A percentile compares a stretch with the other conserved stretches of the same genome.
These are phyloP conservation scores for Pseudoips prasinana DNA, from an alignment of 2,888 invertebrate genomes.

Conservation along the genomic window DNA sequence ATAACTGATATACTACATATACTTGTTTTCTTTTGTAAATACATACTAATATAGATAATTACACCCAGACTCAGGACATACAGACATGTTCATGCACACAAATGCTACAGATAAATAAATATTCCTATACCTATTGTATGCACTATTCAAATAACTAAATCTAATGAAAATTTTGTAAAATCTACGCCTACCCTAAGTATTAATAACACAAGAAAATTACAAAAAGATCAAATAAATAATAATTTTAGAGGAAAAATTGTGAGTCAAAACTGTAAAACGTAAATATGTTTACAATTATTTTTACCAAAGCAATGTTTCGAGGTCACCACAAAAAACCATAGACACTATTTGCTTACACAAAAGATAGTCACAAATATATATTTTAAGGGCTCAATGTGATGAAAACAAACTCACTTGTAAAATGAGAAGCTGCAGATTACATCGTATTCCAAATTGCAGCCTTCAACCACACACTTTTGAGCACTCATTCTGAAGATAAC, in stretches of 20 bases:
- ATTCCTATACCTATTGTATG: too few relatives aligned
- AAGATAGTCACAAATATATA: conserved; percentile 13
- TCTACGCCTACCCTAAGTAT: too few relatives aligned
- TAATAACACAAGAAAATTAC: too few relatives aligned
- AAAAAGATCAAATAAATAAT: conserved; percentile 2
- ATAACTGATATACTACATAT: too few relatives aligned
- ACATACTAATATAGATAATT: too few relatives aligned
- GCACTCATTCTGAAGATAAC: conserved; percentile 60
- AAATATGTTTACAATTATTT: conserved; percentile 28
- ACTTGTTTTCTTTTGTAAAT: too few relatives aligned
- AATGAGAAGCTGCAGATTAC: conserved; percentile 79
- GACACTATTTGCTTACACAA: conserved; percentile 15
- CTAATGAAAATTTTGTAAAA: too few relatives aligned
- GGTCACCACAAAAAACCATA: conserved; percentile 33
- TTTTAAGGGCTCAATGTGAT: conserved; percentile 20
- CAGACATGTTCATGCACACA: too few relatives aligned
- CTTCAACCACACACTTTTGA: conserved; percentile 76
- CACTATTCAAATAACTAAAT: too few relatives aligned
- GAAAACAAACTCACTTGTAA: conserved; percentile 72
- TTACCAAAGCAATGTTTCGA: conserved; percentile 23
- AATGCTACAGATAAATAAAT: too few relatives aligned
- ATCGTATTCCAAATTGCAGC: conserved; percentile 77
- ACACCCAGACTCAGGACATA: too few relatives aligned
- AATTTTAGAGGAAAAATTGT: conserved; percentile 13
- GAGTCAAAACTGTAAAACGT: conserved; percentile 10